Conservation (phyloP, 2,888 invertebrate species). For the Nephrotoma guestfalica region DNA sequence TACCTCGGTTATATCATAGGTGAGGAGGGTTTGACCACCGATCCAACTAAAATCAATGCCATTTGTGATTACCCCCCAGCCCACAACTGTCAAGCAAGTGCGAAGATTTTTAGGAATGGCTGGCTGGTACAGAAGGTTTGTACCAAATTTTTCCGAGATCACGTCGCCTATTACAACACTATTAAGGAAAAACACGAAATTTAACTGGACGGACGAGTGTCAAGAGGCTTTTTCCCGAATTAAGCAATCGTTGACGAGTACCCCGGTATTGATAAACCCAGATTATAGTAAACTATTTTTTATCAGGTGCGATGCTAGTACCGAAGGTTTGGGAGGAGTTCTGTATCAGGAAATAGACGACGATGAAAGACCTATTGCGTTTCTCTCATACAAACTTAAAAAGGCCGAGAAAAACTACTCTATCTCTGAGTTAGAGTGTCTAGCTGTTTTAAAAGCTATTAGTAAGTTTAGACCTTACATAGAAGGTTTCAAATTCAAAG, state of each 20-base stretch:
- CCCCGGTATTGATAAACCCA: neutral
- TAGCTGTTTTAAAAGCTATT: neutral
- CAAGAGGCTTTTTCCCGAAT: neutral
- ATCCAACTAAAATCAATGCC: neutral
- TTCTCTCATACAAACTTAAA: neutral
- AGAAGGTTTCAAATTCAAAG: neutral
- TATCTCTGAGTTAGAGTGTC: neutral
- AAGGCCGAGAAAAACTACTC: neutral
- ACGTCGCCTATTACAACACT: neutral
- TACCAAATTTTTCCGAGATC: neutral
- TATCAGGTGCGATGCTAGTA: neutral
- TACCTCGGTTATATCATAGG: slow-evolving; percentile 6
- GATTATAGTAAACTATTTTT: neutral
- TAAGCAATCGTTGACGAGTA: neutral
- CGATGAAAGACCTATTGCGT: neutral
- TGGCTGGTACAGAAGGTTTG: too few species aligned
- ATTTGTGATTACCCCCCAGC: too few species aligned
- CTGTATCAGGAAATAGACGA: neutral
- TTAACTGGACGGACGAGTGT: neutral
- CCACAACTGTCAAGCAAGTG: too few species aligned
- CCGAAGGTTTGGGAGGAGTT: neutral
- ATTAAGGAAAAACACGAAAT: neutral
- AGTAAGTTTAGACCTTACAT: neutral
- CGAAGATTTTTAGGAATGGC: too few species aligned
- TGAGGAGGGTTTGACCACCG: slow-evolving; percentile 6